phyloP scores from a whole-genome alignment of 2,797 vertebrate genomes.

The Takifugu rubripes region DNA sequence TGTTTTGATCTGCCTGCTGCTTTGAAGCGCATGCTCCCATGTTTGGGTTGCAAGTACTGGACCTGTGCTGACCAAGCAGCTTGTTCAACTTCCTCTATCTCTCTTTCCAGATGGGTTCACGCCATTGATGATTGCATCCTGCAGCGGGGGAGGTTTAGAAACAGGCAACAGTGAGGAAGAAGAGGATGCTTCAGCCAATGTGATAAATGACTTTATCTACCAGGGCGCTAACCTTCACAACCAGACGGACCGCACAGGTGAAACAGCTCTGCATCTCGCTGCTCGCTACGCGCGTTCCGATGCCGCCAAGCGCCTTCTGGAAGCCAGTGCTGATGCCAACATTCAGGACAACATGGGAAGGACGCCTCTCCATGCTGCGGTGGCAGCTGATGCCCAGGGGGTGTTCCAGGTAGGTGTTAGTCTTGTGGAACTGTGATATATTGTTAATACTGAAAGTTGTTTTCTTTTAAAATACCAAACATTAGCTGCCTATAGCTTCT shows the following conservation, averaged over 20 bases:
- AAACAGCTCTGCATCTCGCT: constrained; percentile 92
- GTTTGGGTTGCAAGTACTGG: constrained; percentile 6
- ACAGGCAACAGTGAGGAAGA: constrained; percentile 94
- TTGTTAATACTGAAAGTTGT: not conserved
- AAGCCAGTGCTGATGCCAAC: constrained; percentile 94
- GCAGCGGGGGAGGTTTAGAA: constrained; percentile 94
- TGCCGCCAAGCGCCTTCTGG: constrained; percentile 92
- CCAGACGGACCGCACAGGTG: constrained; percentile 95
- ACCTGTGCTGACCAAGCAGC: constrained; percentile 45
- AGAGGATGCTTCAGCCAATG: constrained; percentile 88
- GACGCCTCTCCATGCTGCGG: constrained; percentile 90
- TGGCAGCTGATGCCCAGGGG: constrained; percentile 92
- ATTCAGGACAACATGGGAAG: constrained; percentile 97
- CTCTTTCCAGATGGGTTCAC: constrained; percentile 87
- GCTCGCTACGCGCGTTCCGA: constrained; percentile 94
- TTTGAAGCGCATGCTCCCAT: constrained; percentile 61
- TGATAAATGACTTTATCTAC: constrained; percentile 97
- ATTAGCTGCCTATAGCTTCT: not conserved
- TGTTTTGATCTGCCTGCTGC: constrained; percentile 61
- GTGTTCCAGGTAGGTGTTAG: constrained; percentile 87
- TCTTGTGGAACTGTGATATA: not conserved
- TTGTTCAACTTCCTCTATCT: not conserved
- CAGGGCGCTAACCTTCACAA: constrained; percentile 95
- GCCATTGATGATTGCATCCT: constrained; percentile 96
- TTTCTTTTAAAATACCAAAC: not conserved